These are phyloP conservation scores for Cryptotis parvus DNA, from an alignment of 2,113 vertebrate genomes.

Conservation along the genomic window DNA sequence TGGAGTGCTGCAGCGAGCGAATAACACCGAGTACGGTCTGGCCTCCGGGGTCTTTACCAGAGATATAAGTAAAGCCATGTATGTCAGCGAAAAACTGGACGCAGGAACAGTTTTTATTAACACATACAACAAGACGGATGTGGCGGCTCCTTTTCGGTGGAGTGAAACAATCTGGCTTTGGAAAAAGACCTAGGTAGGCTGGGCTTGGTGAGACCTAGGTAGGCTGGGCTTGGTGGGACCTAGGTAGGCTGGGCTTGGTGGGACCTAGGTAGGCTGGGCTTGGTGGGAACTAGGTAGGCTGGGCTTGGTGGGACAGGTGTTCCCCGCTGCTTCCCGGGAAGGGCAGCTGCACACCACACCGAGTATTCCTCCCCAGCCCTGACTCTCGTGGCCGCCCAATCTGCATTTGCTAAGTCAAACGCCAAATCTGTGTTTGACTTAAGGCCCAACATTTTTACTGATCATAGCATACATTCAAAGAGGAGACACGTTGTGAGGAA, in stretches of 20 bases:
- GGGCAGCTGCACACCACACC: background rate
- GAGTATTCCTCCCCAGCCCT: too few relatives aligned
- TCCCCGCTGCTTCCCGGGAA: background rate
- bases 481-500: too few relatives aligned
- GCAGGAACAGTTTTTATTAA: constrained; percentile 98
- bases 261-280: constrained; percentile 91
- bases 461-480: too few relatives aligned
- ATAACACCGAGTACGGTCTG: constrained; percentile 96
- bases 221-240: constrained; percentile 86
- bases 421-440: too few relatives aligned
- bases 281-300: constrained; percentile 93
- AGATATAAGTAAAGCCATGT: constrained; percentile 97
- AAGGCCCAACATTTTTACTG: too few relatives aligned
- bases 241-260: constrained; percentile 89
- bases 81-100: constrained; percentile 95
- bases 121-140: constrained; percentile 99
- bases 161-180: constrained; percentile 98
- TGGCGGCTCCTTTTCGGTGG: constrained; percentile 97
- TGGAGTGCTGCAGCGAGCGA: constrained; percentile 94
- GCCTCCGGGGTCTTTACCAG: constrained; percentile 97
- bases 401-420: too few relatives aligned
- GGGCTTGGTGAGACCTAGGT: constrained; percentile 87
- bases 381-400: too few relatives aligned
- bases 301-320: fast-evolving
- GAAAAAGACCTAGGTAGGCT: constrained; percentile 96